Percentiles rank a stretch among this genome's conserved stretches.
phyloP scores from a whole-genome alignment of 2,888 invertebrate genomes.

The Clitarchus hookeri region DNA sequence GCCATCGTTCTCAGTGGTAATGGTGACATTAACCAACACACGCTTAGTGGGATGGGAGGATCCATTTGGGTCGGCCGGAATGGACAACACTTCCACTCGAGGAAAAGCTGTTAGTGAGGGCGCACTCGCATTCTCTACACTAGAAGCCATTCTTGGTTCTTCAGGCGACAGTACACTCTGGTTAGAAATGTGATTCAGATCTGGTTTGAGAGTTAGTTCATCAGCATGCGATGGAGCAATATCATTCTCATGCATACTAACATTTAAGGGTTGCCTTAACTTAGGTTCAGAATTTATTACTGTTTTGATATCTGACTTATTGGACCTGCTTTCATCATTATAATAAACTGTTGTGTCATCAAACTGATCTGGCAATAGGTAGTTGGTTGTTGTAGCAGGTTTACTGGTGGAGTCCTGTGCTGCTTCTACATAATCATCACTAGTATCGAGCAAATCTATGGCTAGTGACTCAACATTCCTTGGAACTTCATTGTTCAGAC shows the following conservation, averaged over 20 bases:
- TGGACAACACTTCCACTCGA: slow-evolving; percentile 37
- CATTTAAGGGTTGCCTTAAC: not conserved
- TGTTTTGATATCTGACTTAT: not conserved
- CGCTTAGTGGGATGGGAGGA: slow-evolving; percentile 56
- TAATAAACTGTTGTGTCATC: slow-evolving; percentile 33
- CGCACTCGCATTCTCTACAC: slow-evolving; percentile 26
- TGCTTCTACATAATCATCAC: slow-evolving; percentile 10
- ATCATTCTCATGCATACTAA: slow-evolving; percentile 24
- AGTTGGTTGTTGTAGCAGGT: slow-evolving; percentile 23
- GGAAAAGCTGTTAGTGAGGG: slow-evolving; percentile 37
- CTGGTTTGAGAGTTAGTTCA: slow-evolving; percentile 33
- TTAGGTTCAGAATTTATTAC: not conserved
- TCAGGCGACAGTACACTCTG: slow-evolving; percentile 15
- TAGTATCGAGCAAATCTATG: not conserved
- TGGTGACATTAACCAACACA: slow-evolving; percentile 80
- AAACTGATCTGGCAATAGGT: slow-evolving; percentile 12
- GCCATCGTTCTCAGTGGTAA: slow-evolving; percentile 68
- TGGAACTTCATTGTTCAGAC: slow-evolving; percentile 42
- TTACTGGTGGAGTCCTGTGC: slow-evolving; percentile 31
- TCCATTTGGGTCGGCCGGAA: slow-evolving; percentile 38
- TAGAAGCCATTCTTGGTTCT: slow-evolving; percentile 21
- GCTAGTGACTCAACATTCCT: slow-evolving; percentile 25
- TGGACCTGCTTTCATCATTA: slow-evolving; percentile 24
- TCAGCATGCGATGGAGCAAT: slow-evolving; percentile 32
- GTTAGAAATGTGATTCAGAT: slow-evolving; percentile 34